These are phyloP conservation scores for Amazona ochrocephala DNA, from an alignment of 2,797 vertebrate species.

Conservation along the genomic window DNA sequence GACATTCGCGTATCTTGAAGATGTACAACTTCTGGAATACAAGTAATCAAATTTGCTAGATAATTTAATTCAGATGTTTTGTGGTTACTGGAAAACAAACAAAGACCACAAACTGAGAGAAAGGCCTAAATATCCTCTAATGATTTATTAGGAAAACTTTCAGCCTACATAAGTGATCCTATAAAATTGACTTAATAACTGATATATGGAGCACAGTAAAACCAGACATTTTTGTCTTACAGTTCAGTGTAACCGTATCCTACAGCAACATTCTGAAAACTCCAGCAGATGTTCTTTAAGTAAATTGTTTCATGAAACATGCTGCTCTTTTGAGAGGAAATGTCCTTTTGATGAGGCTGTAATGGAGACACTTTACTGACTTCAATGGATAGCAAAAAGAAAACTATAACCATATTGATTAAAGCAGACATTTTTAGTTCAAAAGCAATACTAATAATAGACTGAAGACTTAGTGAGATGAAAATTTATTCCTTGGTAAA, in stretches of 20 bases:
- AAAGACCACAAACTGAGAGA: conserved; percentile 57
- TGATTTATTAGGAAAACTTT: conserved; percentile 61
- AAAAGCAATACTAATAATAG: not conserved
- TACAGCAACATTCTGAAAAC: conserved; percentile 43
- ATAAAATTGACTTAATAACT: conserved; percentile 54
- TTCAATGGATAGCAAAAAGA: not conserved
- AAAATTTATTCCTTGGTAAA: not conserved
- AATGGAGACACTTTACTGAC: not conserved
- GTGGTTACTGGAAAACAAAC: conserved; percentile 65
- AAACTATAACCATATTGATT: not conserved
- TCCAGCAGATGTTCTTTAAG: conserved; percentile 65
- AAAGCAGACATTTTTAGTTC: not conserved
- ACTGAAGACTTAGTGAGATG: not conserved
- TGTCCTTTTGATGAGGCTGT: not conserved
- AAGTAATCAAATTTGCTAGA: conserved; percentile 53
- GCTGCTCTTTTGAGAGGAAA: conserved; percentile 17
- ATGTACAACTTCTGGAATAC: conserved; percentile 60
- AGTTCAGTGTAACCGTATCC: conserved; percentile 49
- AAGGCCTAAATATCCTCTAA: conserved; percentile 45
- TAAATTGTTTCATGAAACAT: conserved; percentile 45
- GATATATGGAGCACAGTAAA: conserved; percentile 40
- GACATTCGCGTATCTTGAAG: conserved; percentile 39
- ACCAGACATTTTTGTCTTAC: conserved; percentile 56
- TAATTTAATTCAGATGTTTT: conserved; percentile 67
- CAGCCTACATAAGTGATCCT: conserved; percentile 47